Evolutionary conservation across 2,888 invertebrate species (phyloP).

Genomic region (Drosophila infuscata): DNA sequence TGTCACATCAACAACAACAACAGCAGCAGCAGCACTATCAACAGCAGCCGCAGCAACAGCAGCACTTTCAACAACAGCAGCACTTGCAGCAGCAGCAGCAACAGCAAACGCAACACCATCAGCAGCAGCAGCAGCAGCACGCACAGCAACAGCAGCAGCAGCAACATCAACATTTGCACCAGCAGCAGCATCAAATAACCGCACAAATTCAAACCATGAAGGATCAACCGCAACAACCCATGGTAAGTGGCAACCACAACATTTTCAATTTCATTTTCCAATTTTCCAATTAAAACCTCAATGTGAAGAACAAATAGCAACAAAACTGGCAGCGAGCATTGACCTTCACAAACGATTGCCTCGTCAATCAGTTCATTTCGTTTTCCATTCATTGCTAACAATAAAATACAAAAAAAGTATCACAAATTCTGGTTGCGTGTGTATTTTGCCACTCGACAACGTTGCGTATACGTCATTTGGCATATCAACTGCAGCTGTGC

Average conservation of each 20-base stretch:
- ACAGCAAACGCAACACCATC: constrained; percentile 84
- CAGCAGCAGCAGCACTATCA: constrained; percentile 65
- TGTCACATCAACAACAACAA: constrained; percentile 51
- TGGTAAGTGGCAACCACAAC: constrained; percentile 80
- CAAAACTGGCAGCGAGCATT: constrained; percentile 48
- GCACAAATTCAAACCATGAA: constrained; percentile 85
- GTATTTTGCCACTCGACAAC: constrained; percentile 37
- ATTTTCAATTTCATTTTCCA: constrained; percentile 13
- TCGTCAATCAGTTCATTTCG: constrained; percentile 53
- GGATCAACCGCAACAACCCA: constrained; percentile 85
- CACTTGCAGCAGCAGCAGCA: constrained; percentile 78
- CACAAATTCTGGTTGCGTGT: constrained; percentile 30
- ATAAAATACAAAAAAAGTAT: constrained; percentile 19
- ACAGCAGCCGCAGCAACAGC: constrained; percentile 66
- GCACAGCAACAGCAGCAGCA: constrained; percentile 73
- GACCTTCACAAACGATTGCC: constrained; percentile 57
- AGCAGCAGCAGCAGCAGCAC: constrained; percentile 67
- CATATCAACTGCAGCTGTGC: constrained; percentile 64
- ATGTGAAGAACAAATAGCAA: constrained; percentile 17
- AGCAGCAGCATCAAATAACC: constrained; percentile 84
- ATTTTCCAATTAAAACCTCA: constrained; percentile 44
- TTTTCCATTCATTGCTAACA: constrained; percentile 46
- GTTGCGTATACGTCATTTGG: constrained; percentile 68
- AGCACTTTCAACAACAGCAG: constrained; percentile 67
- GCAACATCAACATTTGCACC: constrained; percentile 81